A percentile compares a stretch with the other conserved stretches of the same genome.
Conservation (phyloP, 2,113 vertebrate species). For the Hyla sarda region DNA sequence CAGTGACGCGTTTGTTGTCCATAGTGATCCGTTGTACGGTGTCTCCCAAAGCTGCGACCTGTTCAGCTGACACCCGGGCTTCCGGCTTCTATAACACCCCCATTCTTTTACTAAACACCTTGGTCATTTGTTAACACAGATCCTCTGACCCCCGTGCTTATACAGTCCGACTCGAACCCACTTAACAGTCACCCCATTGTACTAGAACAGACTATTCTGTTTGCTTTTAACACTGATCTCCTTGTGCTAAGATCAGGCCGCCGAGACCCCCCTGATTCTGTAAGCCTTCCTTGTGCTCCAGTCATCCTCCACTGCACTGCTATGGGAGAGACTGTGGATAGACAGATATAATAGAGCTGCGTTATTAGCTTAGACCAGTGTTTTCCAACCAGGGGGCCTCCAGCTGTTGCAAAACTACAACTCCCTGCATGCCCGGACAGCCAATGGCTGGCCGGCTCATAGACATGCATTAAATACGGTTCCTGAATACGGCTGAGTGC, state of each 20-base stretch:
- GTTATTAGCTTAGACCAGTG: too few relatives aligned
- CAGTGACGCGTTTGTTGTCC: not conserved
- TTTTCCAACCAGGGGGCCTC: too few relatives aligned
- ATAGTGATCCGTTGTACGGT: not conserved
- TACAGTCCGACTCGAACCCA: constrained; percentile 17
- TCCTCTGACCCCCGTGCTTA: constrained; percentile 28
- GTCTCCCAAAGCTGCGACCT: too few relatives aligned
- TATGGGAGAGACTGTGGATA: not conserved
- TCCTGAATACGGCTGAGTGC: too few relatives aligned
- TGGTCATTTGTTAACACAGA: constrained; percentile 41
- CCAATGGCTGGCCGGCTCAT: too few relatives aligned
- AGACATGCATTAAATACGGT: too few relatives aligned
- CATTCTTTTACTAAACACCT: constrained; percentile 31
- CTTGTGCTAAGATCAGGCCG: constrained; percentile 49
- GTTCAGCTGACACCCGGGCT: not conserved
- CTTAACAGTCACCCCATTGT: constrained; percentile 53
- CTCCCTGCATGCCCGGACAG: too few relatives aligned
- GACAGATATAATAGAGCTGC: not conserved
- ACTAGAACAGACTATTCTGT: constrained; percentile 41
- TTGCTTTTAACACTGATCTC: constrained; percentile 44
- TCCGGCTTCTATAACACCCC: constrained; percentile 20
- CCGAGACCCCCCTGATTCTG: constrained; percentile 28
- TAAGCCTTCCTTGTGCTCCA: constrained; percentile 20
- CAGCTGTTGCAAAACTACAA: too few relatives aligned
- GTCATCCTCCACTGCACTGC: not conserved